A percentile compares a stretch with the other conserved stretches of the same genome.
Evolutionary conservation across 2,113 vertebrate genomes (phyloP).

Genomic region (Coregonus clupeaformis): DNA sequence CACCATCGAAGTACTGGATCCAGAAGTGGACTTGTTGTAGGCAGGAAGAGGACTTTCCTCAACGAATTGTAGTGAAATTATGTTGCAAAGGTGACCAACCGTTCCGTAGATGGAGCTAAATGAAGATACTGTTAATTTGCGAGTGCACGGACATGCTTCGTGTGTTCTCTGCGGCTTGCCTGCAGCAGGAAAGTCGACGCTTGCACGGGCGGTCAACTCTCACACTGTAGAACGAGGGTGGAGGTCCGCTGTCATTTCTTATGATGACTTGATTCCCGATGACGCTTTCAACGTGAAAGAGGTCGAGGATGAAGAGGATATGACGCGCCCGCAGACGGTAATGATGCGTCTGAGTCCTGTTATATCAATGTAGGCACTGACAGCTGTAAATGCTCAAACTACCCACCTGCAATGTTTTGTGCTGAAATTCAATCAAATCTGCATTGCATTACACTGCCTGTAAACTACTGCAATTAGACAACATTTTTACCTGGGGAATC

Average conservation of each 20-base stretch:
- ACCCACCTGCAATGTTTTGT: background rate
- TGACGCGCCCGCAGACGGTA: conserved; percentile 33
- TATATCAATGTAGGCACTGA: background rate
- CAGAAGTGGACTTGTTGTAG: background rate
- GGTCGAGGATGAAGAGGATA: background rate
- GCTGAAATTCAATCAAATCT: background rate
- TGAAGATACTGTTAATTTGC: background rate
- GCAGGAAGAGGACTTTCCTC: too few relatives aligned
- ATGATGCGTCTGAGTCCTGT: background rate
- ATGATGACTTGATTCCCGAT: conserved; percentile 83
- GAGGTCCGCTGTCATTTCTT: conserved; percentile 68
- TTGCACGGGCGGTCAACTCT: conserved; percentile 60
- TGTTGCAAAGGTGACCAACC: background rate
- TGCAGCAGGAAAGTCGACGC: conserved; percentile 81
- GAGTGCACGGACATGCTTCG: conserved; percentile 56
- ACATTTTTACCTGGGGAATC: too few relatives aligned
- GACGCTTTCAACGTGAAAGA: conserved; percentile 52
- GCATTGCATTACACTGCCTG: background rate
- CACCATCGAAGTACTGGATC: background rate
- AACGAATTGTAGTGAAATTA: background rate
- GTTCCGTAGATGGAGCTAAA: conserved; percentile 4
- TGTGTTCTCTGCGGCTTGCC: conserved; percentile 89
- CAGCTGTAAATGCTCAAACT: background rate
- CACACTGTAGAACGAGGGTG: conserved; percentile 61
- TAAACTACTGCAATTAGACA: background rate